Evolutionary conservation across 2,888 invertebrate genomes (phyloP).

Genomic region (Dryadula phaetusa): DNA sequence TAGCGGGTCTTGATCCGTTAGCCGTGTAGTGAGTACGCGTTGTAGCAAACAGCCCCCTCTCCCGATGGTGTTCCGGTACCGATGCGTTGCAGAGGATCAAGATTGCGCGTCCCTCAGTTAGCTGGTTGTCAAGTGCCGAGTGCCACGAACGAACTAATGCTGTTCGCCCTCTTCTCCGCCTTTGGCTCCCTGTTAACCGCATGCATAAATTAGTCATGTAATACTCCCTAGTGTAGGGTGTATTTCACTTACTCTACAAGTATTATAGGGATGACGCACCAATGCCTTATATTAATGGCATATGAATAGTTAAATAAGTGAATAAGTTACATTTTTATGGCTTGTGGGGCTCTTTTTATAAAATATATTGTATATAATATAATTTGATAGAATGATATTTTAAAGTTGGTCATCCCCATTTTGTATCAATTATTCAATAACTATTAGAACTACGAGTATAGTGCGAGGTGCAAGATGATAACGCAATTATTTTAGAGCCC

Average conservation of each 20-base stretch:
- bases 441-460: slow-evolving; percentile 49
- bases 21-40: slow-evolving; percentile 56
- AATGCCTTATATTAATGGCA: slow-evolving; percentile 2
- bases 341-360: slow-evolving; percentile 1
- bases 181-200: slow-evolving; percentile 88
- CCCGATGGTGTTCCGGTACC: slow-evolving; percentile 58
- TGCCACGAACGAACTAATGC: slow-evolving; percentile 91
- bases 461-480: slow-evolving; percentile 76
- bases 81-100: slow-evolving; percentile 75
- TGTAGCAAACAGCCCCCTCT: slow-evolving; percentile 56
- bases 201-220: slow-evolving; percentile 29
- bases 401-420: slow-evolving; percentile 19
- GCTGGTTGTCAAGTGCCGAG: slow-evolving; percentile 89
- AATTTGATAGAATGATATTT: slow-evolving; percentile 5
- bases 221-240: not conserved
- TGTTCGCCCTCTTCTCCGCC: slow-evolving; percentile 94
- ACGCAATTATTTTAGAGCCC: slow-evolving; percentile 53
- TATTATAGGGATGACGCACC: slow-evolving; percentile 25
- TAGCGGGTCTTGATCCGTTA: slow-evolving; percentile 64
- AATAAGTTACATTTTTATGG: slow-evolving; percentile 6
- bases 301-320: slow-evolving; percentile 2
- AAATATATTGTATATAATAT: not conserved
- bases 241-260: slow-evolving; percentile 16
- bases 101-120: slow-evolving; percentile 80
- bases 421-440: slow-evolving; percentile 11